Conservation (phyloP, 2,888 invertebrate species). For the Phyto melanocephala region DNA sequence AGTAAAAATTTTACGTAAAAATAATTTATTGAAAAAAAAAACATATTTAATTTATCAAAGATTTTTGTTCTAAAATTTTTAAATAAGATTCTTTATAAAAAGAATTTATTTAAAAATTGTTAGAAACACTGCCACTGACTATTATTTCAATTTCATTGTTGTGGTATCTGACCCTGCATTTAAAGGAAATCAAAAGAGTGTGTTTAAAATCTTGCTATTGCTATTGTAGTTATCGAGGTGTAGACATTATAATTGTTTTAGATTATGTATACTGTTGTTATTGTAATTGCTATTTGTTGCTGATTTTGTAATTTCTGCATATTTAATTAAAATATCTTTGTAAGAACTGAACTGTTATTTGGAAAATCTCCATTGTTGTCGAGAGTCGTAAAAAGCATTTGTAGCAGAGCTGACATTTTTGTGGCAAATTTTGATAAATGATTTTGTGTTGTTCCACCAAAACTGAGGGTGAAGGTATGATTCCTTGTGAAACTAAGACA, state of each 20-base stretch:
- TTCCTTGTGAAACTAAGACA: no score
- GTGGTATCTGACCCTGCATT: not conserved
- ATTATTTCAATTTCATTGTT: not conserved
- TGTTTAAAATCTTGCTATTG: slow-evolving; percentile 18
- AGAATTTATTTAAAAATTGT: no score
- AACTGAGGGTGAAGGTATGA: no score
- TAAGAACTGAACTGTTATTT: not conserved
- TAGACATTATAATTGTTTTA: slow-evolving; percentile 25
- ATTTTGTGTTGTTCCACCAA: not conserved
- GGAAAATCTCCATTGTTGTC: not conserved
- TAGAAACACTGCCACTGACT: no score
- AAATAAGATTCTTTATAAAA: no score
- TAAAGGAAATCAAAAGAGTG: slow-evolving; percentile 29
- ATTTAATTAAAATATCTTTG: slow-evolving; percentile 60
- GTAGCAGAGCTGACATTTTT: not conserved
- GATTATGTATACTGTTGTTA: not conserved
- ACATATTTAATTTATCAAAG: no score
- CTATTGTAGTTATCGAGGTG: not conserved
- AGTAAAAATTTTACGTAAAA: no score
- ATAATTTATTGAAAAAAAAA: no score
- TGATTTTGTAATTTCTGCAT: slow-evolving; percentile 44
- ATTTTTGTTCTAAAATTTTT: no score
- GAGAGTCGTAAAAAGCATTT: not conserved
- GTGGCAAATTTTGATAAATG: slow-evolving; percentile 39
- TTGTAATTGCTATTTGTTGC: slow-evolving; percentile 1